These are phyloP conservation scores for Bombus vancouverensis DNA, from an alignment of 1,140 invertebrate species.

Conservation along the genomic window DNA sequence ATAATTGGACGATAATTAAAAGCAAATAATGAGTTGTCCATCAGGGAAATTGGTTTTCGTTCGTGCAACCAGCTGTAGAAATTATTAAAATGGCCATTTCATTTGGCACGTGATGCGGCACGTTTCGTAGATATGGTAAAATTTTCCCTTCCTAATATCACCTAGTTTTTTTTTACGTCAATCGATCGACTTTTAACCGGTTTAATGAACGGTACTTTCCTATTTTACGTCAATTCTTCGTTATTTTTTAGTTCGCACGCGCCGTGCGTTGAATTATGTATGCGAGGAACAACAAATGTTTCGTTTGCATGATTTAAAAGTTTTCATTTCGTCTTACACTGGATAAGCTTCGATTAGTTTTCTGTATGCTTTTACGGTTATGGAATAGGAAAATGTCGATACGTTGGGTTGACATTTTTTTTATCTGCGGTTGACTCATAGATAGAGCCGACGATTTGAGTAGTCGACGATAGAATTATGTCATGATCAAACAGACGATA, in stretches of 20 bases:
- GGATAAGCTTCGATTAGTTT: not conserved
- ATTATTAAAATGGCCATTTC: not conserved
- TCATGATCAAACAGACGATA: not conserved
- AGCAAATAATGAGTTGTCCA: not conserved
- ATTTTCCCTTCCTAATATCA: not conserved
- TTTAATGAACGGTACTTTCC: not conserved
- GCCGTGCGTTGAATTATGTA: not conserved
- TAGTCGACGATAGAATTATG: not conserved
- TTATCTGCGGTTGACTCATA: conserved; percentile 13
- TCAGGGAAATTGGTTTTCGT: not conserved
- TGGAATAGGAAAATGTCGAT: not conserved
- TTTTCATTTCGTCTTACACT: not conserved
- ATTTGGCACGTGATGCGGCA: not conserved
- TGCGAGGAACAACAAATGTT: not conserved
- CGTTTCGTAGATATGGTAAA: not conserved
- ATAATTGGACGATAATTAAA: not conserved
- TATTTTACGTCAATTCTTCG: not conserved
- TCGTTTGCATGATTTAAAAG: not conserved
- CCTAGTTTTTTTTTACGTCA: not conserved
- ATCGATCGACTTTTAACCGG: not conserved
- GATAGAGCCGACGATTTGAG: not conserved
- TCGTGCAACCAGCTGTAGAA: no score
- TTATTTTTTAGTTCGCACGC: not conserved
- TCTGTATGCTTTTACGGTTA: no score
- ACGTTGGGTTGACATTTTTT: not conserved